A percentile compares a stretch with the other conserved stretches of the same genome.
phyloP scores from a whole-genome alignment of 2,888 invertebrate genomes.

The Tryphoninae sp. region DNA sequence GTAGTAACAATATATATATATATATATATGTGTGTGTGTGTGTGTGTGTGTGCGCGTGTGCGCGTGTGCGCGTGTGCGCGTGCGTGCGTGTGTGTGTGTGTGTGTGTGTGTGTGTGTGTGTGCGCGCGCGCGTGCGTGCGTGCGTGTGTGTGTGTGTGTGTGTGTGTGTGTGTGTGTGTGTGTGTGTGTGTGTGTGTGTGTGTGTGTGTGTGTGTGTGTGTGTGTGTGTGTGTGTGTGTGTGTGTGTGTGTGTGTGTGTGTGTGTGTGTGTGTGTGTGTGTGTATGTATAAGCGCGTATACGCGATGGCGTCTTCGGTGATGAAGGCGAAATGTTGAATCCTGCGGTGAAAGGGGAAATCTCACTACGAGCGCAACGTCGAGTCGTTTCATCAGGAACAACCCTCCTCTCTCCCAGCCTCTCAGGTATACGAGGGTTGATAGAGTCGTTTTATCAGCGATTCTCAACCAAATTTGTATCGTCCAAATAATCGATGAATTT shows the following conservation, averaged over 20 bases:
- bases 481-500: background rate
- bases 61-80: too few species aligned
- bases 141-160: too few species aligned
- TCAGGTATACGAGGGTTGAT: conserved; percentile 17
- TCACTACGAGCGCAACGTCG: conserved; percentile 14
- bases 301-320: conserved; percentile 5
- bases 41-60: conserved; percentile 8
- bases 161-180: too few species aligned
- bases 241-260: too few species aligned
- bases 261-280: too few species aligned
- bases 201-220: too few species aligned
- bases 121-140: too few species aligned
- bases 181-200: too few species aligned
- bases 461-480: conserved; percentile 6
- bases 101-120: too few species aligned
- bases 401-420: conserved; percentile 25
- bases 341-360: conserved; percentile 35
- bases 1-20: background rate
- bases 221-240: too few species aligned
- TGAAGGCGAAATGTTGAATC: conserved; percentile 23
- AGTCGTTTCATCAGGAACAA: conserved; percentile 56
- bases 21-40: background rate
- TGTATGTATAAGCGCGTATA: background rate
- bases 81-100: too few species aligned
- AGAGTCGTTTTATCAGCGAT: conserved; percentile 18